phyloP scores from a whole-genome alignment of 2,113 vertebrate genomes.

The Conger conger region DNA sequence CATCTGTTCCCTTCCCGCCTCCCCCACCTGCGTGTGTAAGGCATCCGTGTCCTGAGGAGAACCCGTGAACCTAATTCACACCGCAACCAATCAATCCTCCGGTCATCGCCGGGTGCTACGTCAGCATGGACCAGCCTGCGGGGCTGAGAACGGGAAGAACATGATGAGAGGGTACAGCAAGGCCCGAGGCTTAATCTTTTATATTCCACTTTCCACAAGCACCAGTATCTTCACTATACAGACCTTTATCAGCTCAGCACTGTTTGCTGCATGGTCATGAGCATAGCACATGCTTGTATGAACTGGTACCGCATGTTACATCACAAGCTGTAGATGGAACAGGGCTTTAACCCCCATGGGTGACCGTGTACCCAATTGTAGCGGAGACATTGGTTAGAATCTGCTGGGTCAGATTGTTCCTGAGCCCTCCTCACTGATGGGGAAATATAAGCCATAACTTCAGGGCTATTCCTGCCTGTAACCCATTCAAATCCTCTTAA shows the following conservation, averaged over 20 bases:
- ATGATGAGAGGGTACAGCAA: too few species aligned
- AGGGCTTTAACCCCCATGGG: too few species aligned
- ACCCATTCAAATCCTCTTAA: neutral
- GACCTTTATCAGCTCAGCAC: too few species aligned
- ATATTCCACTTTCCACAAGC: too few species aligned
- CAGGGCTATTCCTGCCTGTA: neutral
- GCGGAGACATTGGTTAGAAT: neutral
- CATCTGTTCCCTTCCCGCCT: slow-evolving; percentile 4
- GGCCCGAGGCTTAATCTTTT: neutral
- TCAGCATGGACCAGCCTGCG: neutral
- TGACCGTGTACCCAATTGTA: too few species aligned
- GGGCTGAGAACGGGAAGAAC: neutral
- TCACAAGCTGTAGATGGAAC: too few species aligned
- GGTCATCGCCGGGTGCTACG: neutral
- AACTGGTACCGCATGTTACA: too few species aligned
- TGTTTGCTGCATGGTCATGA: too few species aligned
- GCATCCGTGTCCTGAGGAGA: neutral
- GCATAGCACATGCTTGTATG: too few species aligned
- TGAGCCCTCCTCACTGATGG: neutral
- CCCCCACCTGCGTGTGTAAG: neutral
- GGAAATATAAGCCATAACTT: neutral
- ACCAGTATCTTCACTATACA: too few species aligned
- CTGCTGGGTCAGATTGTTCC: neutral
- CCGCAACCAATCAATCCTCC: neutral
- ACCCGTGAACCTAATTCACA: neutral